A percentile compares a stretch with the other conserved stretches of the same genome.
Conservation (phyloP, 2,113 vertebrate genomes). For the Gymnocephalus cernua region DNA sequence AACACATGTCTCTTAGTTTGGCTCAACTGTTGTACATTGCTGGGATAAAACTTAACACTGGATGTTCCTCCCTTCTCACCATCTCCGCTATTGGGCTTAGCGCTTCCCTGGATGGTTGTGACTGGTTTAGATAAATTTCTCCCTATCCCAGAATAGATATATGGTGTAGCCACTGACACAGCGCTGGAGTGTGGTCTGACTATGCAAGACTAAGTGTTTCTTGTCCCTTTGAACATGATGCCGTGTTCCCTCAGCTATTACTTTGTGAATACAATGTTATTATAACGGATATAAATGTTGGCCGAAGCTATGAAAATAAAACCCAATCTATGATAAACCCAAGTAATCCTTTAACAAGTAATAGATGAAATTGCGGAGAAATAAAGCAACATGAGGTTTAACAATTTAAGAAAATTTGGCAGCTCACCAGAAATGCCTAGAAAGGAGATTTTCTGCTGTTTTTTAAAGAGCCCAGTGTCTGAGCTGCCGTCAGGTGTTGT, state of each 20-base stretch:
- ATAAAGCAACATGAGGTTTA: constrained; percentile 4
- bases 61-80: too few species aligned
- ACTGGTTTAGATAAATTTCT: too few species aligned
- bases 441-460: background rate
- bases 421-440: constrained; percentile 3
- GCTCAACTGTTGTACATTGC: too few species aligned
- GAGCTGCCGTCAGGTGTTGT: constrained; percentile 42
- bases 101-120: too few species aligned
- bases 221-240: background rate
- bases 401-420: constrained; percentile 19
- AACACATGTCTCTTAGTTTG: background rate
- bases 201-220: background rate
- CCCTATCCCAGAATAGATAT: too few species aligned
- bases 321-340: background rate
- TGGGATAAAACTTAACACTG: too few species aligned
- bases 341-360: constrained; percentile 10
- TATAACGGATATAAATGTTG: background rate
- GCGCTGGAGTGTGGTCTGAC: too few species aligned
- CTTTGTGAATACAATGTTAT: background rate
- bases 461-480: constrained; percentile 19
- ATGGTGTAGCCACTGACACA: too few species aligned
- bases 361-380: background rate
- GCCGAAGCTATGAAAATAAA: background rate
- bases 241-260: background rate
- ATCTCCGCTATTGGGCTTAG: too few species aligned